Conservation (phyloP, 2,888 invertebrate species). For the Clunio marinus region DNA sequence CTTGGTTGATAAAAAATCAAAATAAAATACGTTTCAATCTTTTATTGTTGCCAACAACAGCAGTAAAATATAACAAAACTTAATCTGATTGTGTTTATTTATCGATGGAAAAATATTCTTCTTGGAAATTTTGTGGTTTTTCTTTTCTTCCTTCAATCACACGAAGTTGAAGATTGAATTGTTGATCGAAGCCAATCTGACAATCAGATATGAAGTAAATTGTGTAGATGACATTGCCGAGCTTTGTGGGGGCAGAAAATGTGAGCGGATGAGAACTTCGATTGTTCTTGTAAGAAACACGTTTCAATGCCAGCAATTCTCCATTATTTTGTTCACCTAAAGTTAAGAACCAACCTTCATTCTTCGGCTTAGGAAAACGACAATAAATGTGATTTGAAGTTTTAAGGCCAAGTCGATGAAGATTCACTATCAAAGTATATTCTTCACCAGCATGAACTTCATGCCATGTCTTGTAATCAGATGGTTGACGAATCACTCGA, state of each 20-base stretch:
- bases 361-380: slow-evolving; percentile 87
- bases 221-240: slow-evolving; percentile 72
- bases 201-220: slow-evolving; percentile 87
- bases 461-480: slow-evolving; percentile 54
- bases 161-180: slow-evolving; percentile 62
- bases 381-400: slow-evolving; percentile 68
- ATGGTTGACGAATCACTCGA: slow-evolving; percentile 49
- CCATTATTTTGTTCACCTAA: slow-evolving; percentile 67
- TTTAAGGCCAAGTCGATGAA: slow-evolving; percentile 55
- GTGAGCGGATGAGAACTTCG: slow-evolving; percentile 55
- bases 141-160: slow-evolving; percentile 47
- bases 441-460: slow-evolving; percentile 65
- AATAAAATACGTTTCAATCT: neutral
- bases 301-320: slow-evolving; percentile 78
- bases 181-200: slow-evolving; percentile 91
- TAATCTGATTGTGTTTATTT: neutral
- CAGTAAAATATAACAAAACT: neutral
- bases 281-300: slow-evolving; percentile 58
- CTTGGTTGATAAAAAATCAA: slow-evolving; percentile 2
- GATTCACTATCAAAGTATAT: slow-evolving; percentile 62
- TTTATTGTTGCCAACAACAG: neutral
- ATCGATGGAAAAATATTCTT: neutral
- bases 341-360: slow-evolving; percentile 92
- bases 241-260: slow-evolving; percentile 58
- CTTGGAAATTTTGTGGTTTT: neutral